A percentile compares a stretch with the other conserved stretches of the same genome.
These are phyloP conservation scores for Xiphophorus hellerii DNA, from an alignment of 2,113 vertebrate genomes.

Conservation along the genomic window DNA sequence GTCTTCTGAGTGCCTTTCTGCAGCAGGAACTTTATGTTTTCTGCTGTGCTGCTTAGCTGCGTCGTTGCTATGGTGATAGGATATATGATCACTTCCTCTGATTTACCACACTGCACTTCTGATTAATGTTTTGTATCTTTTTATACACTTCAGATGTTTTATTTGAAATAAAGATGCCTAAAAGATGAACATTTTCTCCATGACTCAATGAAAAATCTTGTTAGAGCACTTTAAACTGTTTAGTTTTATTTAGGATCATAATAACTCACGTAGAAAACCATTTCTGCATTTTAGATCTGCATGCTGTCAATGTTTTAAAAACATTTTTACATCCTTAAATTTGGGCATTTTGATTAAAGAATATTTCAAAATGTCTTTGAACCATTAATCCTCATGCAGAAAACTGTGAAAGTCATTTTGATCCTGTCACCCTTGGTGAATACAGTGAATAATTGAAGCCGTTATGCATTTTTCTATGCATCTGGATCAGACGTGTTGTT, in stretches of 20 bases:
- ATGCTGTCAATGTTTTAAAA: no score
- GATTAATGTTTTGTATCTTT: constrained; percentile 30
- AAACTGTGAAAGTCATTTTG: no score
- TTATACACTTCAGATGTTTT: constrained; percentile 35
- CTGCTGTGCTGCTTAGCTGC: not conserved
- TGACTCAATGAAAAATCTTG: not conserved
- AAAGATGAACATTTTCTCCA: not conserved
- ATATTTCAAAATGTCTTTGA: not conserved
- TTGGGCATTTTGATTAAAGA: no score
- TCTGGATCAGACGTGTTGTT: not conserved
- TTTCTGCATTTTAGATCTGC: no score
- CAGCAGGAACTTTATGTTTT: not conserved
- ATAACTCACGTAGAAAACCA: no score
- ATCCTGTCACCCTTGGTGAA: no score
- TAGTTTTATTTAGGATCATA: no score
- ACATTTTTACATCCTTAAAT: no score
- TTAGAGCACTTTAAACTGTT: no score
- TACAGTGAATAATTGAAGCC: no score
- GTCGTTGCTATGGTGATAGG: constrained; percentile 7
- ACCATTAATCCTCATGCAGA: not conserved
- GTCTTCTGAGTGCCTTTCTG: not conserved
- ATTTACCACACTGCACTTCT: constrained; percentile 8
- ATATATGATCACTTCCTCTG: constrained; percentile 8
- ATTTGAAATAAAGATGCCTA: constrained; percentile 47
- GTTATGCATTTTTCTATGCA: no score